Evolutionary conservation across 53 echinoderm and acorn worm species (phyloP).

Genomic region (Apostichopus leukothele): DNA sequence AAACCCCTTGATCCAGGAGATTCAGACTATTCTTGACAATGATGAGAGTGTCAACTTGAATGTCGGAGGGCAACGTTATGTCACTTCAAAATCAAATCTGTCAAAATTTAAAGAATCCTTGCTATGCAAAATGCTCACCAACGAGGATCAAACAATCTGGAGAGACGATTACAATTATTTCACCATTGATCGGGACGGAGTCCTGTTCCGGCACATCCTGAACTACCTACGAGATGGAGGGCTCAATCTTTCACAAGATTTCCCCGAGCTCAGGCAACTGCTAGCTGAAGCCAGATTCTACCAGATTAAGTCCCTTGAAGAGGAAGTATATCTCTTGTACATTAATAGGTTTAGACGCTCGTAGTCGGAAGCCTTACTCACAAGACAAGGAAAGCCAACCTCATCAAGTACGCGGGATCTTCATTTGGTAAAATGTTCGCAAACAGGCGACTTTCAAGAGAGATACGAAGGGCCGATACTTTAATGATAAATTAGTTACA

Average conservation of each 20-base stretch:
- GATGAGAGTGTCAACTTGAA: not conserved
- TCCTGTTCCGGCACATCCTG: not conserved
- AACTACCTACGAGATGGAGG: not conserved
- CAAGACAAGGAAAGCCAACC: not conserved
- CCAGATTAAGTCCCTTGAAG: not conserved
- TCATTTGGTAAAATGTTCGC: not conserved
- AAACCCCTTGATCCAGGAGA: not conserved
- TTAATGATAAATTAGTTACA: not conserved
- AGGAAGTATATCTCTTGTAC: too few species aligned
- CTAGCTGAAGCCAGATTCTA: not conserved
- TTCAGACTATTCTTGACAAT: not conserved
- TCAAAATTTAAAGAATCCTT: not conserved
- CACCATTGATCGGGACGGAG: not conserved
- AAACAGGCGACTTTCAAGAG: not conserved
- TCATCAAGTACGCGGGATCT: not conserved
- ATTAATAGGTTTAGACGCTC: not conserved
- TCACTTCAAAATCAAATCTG: not conserved
- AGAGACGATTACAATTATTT: not conserved
- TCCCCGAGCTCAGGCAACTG: not conserved
- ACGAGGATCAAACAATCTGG: not conserved
- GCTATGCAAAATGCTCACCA: not conserved
- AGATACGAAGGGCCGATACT: not conserved
- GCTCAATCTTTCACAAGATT: slow-evolving; percentile 1
- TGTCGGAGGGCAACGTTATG: not conserved
- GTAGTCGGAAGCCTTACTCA: not conserved